Base-by-base conservation (phyloP, 2,888 invertebrate genomes). In the Polyommatus iphigenia region DNA sequence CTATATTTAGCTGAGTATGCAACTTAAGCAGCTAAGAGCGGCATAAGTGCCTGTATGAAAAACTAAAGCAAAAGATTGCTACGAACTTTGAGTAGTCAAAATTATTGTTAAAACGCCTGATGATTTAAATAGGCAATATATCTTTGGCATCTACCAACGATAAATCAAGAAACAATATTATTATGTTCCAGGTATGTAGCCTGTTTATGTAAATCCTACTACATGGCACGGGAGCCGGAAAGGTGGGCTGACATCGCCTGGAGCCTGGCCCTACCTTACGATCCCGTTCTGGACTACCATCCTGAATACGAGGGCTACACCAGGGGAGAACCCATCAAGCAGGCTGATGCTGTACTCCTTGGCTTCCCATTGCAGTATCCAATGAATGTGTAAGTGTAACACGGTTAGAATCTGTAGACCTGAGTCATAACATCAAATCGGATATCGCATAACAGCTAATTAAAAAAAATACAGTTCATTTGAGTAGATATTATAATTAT, bases 331-430 rank as follows among this genome's bases (percentile, higher is more conserved):
- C 82, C 79, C 46, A 95, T 95, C 57, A 95, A 95, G 81, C 96
- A 96, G 81, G 96, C 96, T 8, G 96, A 96, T 82, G 94, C 91
- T 2, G 92, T 95, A 6, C 86, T 96, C 0, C 84, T 96, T 0
- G 95, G 95, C 0, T 96, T 91, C 81, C 96, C 96, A 0, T 82
- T 95, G 73, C 92, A 94, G 80, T 95, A 95, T 82, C 85, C 90
- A 41, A 95, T 94, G 94, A 91, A 94, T 81, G 81, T 85, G 95
- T 95, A 81, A 85, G 89, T 85, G 76, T 24, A 24, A 13, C n/a
- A n/a, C n/a, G 24, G 3, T 13, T 24, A 10, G 20, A 62, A 24
- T 62, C 10, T 24, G 59, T n/a, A 57, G n/a, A 8, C 59, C n/a
- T n/a, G n/a, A 59, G 8, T n/a, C 46, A 46, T 46, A 46, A 46